A percentile compares a stretch with the other conserved stretches of the same genome.
Conservation (phyloP, 2,797 vertebrate species). For the Helarctos malayanus region DNA sequence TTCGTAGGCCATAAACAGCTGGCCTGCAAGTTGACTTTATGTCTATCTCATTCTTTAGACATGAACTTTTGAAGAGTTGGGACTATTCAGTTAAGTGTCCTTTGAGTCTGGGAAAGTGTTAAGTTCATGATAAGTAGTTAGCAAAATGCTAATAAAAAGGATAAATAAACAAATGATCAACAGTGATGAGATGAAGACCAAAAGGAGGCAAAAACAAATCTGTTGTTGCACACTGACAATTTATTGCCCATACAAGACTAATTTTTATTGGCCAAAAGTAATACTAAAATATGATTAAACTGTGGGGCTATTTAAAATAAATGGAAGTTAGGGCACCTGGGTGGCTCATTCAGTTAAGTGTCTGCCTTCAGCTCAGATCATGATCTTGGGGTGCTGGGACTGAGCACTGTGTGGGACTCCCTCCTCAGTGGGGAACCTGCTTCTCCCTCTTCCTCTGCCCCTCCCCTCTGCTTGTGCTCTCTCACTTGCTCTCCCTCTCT, state of each 20-base stretch:
- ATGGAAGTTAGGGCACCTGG: background rate
- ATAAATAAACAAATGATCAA: conserved; percentile 56
- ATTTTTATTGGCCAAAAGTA: conserved; percentile 56
- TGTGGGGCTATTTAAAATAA: conserved; percentile 56
- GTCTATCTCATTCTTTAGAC: conserved; percentile 15
- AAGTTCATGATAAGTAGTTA: conserved; percentile 24
- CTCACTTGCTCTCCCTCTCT: background rate
- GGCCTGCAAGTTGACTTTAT: background rate
- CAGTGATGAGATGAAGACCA: conserved; percentile 14
- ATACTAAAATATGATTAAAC: conserved; percentile 65
- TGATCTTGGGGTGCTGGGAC: background rate
- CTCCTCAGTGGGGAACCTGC: background rate
- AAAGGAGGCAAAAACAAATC: conserved; percentile 48
- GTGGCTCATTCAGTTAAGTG: background rate
- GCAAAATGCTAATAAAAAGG: conserved; percentile 43
- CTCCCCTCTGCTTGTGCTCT: background rate
- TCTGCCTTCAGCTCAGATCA: background rate
- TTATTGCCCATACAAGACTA: conserved; percentile 56
- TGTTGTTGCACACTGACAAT: conserved; percentile 40
- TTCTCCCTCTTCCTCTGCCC: background rate
- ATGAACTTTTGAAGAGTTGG: background rate
- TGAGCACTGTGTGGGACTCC: background rate
- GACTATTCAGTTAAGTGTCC: background rate
- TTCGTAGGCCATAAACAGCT: background rate
- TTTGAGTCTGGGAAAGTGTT: conserved; percentile 40